Evolutionary conservation across 2,797 vertebrate genomes (phyloP).

Genomic region (Myotis myotis): DNA sequence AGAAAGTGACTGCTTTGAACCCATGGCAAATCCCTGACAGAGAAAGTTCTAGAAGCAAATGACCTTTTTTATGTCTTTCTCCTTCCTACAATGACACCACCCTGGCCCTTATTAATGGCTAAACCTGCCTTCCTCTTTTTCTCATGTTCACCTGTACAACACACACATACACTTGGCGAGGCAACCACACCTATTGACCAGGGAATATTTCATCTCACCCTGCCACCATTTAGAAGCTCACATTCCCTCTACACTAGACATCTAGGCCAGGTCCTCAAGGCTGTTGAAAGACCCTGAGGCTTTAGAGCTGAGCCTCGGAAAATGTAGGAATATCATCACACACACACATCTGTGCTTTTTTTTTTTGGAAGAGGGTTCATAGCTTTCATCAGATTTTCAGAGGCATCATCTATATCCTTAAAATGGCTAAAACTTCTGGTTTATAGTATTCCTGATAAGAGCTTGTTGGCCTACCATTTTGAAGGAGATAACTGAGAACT

Average conservation of each 20-base stretch:
- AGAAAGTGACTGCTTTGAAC: not conserved
- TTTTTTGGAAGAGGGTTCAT: not conserved
- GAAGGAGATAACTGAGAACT: conserved; percentile 12
- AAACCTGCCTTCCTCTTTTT: not conserved
- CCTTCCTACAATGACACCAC: not conserved
- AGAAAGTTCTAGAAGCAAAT: not conserved
- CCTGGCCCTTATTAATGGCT: not conserved
- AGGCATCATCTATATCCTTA: not conserved
- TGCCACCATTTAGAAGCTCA: not conserved
- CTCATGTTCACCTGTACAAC: not conserved
- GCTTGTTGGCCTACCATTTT: not conserved
- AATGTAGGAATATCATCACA: not conserved
- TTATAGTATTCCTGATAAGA: not conserved
- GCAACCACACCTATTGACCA: not conserved
- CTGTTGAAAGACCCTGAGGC: not conserved
- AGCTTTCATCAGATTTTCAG: not conserved
- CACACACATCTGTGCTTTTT: not conserved
- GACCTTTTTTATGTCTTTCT: not conserved
- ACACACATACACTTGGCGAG: not conserved
- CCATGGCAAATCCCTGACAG: not conserved
- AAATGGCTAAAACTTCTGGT: not conserved
- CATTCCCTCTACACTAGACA: not conserved
- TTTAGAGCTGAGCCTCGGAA: not conserved
- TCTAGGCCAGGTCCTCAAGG: not conserved
- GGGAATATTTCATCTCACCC: not conserved